Conservation (phyloP, 2,888 invertebrate species). For the Agriopis leucophaearia region DNA sequence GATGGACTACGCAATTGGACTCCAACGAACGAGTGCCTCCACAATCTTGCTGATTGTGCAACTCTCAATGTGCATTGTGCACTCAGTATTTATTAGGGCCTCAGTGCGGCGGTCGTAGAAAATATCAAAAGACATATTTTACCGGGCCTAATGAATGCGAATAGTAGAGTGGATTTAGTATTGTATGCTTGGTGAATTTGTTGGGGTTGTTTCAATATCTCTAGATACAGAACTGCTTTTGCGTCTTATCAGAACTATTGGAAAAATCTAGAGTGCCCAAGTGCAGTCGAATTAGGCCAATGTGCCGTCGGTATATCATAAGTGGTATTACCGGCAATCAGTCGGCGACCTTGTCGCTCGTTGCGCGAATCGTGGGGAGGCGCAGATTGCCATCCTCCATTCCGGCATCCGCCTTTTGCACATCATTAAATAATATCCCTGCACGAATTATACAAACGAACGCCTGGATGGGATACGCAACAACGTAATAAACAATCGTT, state of each 20-base stretch:
- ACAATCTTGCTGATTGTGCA: constrained; percentile 50
- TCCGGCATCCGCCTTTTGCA: constrained; percentile 82
- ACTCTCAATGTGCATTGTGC: constrained; percentile 50
- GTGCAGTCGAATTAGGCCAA: constrained; percentile 72
- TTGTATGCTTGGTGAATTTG: neutral
- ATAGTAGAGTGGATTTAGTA: neutral
- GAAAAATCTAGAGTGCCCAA: constrained; percentile 39
- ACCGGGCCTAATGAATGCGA: too few relatives aligned
- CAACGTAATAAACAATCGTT: constrained; percentile 8
- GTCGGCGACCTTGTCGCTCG: constrained; percentile 82
- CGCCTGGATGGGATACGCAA: constrained; percentile 11
- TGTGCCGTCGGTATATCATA: constrained; percentile 73
- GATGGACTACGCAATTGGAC: constrained; percentile 62
- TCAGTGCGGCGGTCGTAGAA: neutral
- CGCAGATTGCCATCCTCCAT: constrained; percentile 81
- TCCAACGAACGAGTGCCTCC: constrained; percentile 56
- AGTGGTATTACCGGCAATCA: constrained; percentile 82
- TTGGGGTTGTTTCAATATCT: neutral
- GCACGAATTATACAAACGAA: constrained; percentile 43
- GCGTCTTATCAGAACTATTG: constrained; percentile 8
- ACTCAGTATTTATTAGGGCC: constrained; percentile 32
- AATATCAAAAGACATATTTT: constrained; percentile 8
- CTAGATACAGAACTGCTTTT: neutral
- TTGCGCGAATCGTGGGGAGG: constrained; percentile 83
- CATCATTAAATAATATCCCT: constrained; percentile 74